Conservation (phyloP, 2,797 vertebrate species). For the Pristis pectinata region DNA sequence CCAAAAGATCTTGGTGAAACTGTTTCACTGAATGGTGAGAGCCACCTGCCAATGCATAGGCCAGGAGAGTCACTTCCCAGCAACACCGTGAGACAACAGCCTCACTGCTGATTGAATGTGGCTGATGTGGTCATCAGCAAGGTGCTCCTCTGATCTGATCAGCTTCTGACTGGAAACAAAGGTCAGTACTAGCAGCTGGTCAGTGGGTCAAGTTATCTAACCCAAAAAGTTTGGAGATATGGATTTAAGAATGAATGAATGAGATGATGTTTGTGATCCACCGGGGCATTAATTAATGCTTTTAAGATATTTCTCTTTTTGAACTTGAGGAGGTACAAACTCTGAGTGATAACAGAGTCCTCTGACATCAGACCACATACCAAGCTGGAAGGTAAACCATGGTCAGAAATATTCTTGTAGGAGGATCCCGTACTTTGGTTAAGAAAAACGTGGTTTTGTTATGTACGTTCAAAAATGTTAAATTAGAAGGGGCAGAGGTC, state of each 20-base stretch:
- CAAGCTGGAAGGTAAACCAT: neutral
- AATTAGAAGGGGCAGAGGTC: neutral
- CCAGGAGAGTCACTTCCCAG: too few relatives aligned
- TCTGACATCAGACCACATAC: neutral
- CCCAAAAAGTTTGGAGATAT: neutral
- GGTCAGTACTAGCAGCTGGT: too few relatives aligned
- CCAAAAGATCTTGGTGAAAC: too few relatives aligned
- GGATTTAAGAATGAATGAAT: neutral
- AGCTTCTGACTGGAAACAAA: too few relatives aligned
- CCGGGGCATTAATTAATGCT: neutral
- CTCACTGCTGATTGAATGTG: too few relatives aligned
- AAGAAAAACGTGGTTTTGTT: neutral
- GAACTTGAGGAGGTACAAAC: neutral
- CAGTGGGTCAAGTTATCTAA: too few relatives aligned
- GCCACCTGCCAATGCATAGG: too few relatives aligned
- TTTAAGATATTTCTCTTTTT: neutral
- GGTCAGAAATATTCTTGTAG: neutral
- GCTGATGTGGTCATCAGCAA: too few relatives aligned
- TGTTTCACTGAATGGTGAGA: too few relatives aligned
- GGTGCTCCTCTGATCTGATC: too few relatives aligned
- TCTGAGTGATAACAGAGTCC: neutral
- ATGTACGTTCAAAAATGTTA: neutral
- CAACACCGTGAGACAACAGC: too few relatives aligned
- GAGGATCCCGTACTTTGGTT: too few relatives aligned
- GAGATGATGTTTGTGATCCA: neutral